Percentiles rank a stretch among this genome's conserved stretches.
Conservation (phyloP, 2,113 vertebrate species). For the Acanthisitta chloris region DNA sequence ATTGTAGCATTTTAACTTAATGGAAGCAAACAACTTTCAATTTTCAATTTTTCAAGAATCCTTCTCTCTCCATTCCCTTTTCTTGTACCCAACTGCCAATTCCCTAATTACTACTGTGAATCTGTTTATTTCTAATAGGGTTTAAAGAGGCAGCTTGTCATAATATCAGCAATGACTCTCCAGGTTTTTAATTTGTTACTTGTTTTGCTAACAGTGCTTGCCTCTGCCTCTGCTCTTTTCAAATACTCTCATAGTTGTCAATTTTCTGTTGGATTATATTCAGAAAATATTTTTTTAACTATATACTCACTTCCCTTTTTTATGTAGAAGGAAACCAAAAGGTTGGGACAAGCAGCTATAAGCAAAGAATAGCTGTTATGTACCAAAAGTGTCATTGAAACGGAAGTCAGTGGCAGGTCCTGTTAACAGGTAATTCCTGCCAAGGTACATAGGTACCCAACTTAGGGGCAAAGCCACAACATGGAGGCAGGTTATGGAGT, state of each 20-base stretch:
- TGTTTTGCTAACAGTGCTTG: not conserved
- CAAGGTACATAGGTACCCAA: too few species aligned
- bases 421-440: not conserved
- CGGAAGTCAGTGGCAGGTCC: not conserved
- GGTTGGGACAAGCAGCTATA: not conserved
- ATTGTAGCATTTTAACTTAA: not conserved
- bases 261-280: not conserved
- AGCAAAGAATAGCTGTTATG: not conserved
- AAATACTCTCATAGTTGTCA: not conserved
- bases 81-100: not conserved
- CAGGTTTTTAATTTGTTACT: not conserved
- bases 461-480: not conserved
- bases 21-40: not conserved
- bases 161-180: not conserved
- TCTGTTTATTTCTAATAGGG: not conserved
- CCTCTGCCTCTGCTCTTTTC: not conserved
- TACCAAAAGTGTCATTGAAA: not conserved
- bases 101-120: not conserved
- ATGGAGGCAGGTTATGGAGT: fast-evolving
- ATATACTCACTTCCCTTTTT: not conserved
- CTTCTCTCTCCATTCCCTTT: not conserved
- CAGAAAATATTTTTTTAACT: not conserved
- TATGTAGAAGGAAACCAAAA: not conserved
- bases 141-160: not conserved
- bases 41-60: not conserved